These are phyloP conservation scores for Drosophila bocqueti DNA, from an alignment of 1,140 invertebrate species.

Conservation along the genomic window DNA sequence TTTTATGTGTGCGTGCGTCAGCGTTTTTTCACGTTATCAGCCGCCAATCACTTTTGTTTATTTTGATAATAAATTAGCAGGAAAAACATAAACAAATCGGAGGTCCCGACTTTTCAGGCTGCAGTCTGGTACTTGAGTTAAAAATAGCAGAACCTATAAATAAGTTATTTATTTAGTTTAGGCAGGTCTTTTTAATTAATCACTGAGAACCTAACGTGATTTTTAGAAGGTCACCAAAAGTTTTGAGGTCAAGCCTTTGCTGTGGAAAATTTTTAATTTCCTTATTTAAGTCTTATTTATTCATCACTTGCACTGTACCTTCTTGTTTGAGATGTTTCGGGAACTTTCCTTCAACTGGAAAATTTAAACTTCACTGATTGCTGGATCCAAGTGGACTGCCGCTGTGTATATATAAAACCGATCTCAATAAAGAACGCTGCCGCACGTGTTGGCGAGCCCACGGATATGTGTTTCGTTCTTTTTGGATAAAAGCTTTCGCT, in stretches of 20 bases:
- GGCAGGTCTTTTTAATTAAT: neutral
- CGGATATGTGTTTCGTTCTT: constrained; percentile 5
- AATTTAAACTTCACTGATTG: constrained; percentile 32
- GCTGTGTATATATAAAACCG: neutral
- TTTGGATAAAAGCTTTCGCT: constrained; percentile 59
- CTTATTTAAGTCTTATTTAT: neutral
- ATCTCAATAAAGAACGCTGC: neutral
- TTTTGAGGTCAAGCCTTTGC: neutral
- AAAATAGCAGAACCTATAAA: neutral
- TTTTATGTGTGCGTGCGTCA: constrained; percentile 1
- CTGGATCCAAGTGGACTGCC: constrained; percentile 29
- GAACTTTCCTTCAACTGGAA: constrained; percentile 10
- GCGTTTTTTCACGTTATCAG: constrained; percentile 40
- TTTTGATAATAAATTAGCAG: constrained; percentile 53
- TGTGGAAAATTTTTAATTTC: neutral
- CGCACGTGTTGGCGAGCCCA: constrained; percentile 46
- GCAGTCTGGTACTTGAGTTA: constrained; percentile 5
- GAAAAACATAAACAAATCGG: constrained; percentile 56
- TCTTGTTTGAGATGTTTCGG: constrained; percentile 16
- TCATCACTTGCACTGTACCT: constrained; percentile 43
- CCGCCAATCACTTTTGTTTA: constrained; percentile 35
- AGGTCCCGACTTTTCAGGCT: constrained; percentile 22
- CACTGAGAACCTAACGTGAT: constrained; percentile 3
- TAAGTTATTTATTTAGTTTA: neutral
- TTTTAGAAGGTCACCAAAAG: constrained; percentile 7